Evolutionary conservation across 2,888 invertebrate genomes (phyloP).

Genomic region (Sphaerophoria taeniata): DNA sequence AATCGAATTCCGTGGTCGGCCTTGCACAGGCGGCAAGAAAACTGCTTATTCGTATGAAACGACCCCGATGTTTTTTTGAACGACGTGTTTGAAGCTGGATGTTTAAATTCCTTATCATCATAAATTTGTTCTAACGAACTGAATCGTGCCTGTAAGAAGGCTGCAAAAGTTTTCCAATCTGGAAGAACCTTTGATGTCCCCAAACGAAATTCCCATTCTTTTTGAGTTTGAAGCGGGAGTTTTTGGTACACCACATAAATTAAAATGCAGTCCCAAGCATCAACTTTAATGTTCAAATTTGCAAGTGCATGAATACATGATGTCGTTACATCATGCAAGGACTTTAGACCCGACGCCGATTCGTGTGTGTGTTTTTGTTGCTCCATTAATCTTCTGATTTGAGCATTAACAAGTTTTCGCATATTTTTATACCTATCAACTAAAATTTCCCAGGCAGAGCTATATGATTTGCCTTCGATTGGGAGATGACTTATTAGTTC

Average conservation of each 20-base stretch:
- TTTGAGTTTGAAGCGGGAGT: conserved; percentile 3
- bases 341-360: conserved; percentile 1
- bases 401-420: conserved; percentile 39
- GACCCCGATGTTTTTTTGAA: not conserved
- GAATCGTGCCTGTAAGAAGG: conserved; percentile 25
- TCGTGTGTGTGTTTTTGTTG: conserved; percentile 16
- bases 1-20: conserved; percentile 13
- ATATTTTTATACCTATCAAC: conserved; percentile 34
- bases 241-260: conserved; percentile 11
- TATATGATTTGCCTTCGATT: conserved; percentile 36
- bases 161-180: conserved; percentile 41
- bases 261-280: conserved; percentile 38
- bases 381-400: conserved; percentile 33
- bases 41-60: conserved; percentile 11
- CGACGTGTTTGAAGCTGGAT: not conserved
- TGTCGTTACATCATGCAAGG: conserved; percentile 21
- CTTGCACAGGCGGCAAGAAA: conserved; percentile 3
- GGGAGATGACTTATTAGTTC: conserved; percentile 11
- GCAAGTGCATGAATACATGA: conserved; percentile 30
- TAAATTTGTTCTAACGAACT: conserved; percentile 31
- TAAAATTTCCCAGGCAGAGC: conserved; percentile 25
- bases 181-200: conserved; percentile 32
- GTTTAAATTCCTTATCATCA: not conserved
- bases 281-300: conserved; percentile 8
- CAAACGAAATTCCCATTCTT: conserved; percentile 26